A percentile compares a stretch with the other conserved stretches of the same genome.
Conservation (phyloP, 1,140 invertebrate genomes). For the Elysia chlorotica region DNA sequence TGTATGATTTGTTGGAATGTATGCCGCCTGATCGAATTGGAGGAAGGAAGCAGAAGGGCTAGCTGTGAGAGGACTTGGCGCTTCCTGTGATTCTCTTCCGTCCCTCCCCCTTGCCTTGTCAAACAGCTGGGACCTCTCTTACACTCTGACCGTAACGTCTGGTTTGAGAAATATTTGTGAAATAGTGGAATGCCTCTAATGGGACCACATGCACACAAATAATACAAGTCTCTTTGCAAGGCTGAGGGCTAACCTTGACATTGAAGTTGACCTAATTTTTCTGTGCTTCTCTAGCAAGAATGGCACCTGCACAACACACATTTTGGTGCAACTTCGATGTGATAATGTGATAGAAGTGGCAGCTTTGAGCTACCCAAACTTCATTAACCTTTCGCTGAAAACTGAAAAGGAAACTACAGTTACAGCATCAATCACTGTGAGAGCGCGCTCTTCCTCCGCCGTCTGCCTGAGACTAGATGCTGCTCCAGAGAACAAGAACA, state of each 20-base stretch:
- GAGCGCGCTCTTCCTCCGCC: slow-evolving; percentile 2
- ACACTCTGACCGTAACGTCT: not conserved
- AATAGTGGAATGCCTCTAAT: too few species aligned
- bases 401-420: not conserved
- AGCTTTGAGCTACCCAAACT: not conserved
- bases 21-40: not conserved
- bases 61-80: slow-evolving; percentile 9
- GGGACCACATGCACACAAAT: too few species aligned
- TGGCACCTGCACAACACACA: too few species aligned
- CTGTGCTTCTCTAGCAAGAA: too few species aligned
- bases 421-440: not conserved
- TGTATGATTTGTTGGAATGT: not conserved
- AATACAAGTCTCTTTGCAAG: too few species aligned
- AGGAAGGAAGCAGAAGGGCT: slow-evolving; percentile 21
- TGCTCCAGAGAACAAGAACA: too few species aligned
- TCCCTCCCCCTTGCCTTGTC: slow-evolving; percentile 21
- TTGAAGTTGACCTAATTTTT: too few species aligned
- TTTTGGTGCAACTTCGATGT: too few species aligned
- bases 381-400: not conserved
- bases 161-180: too few species aligned
- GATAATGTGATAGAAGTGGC: slow-evolving; percentile 2
- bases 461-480: too few species aligned
- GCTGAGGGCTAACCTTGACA: slow-evolving; percentile 5
- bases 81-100: slow-evolving; percentile 26
- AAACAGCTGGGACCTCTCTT: not conserved